phyloP scores from a whole-genome alignment of 2,797 vertebrate genomes.

The Clarias platycephalus region DNA sequence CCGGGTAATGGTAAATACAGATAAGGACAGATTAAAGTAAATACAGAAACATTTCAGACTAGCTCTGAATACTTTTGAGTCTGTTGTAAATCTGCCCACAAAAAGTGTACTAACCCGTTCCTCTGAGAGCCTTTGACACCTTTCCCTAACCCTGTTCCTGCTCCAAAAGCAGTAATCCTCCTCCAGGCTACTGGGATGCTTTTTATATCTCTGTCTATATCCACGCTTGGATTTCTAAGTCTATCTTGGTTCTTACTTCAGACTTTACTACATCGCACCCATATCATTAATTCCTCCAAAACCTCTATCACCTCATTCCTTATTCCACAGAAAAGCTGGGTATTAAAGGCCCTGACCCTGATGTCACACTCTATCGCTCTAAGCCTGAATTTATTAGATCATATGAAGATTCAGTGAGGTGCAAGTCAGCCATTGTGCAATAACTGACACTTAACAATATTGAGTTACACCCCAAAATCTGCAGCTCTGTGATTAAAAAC shows the following conservation, averaged over 20 bases:
- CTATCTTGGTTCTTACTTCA: background rate
- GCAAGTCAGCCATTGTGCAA: background rate
- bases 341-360: background rate
- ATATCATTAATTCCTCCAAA: background rate
- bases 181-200: background rate
- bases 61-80: background rate
- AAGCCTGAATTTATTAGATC: conserved; percentile 20
- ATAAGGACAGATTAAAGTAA: background rate
- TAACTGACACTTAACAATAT: conserved; percentile 25
- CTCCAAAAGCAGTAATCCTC: conserved; percentile 3
- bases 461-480: conserved; percentile 11
- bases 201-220: background rate
- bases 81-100: background rate
- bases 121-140: background rate
- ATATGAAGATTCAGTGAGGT: background rate
- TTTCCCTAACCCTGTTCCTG: conserved; percentile 5
- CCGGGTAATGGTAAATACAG: background rate
- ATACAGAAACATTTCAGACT: background rate
- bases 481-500: conserved; percentile 1
- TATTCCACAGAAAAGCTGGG: conserved; percentile 32
- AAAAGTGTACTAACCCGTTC: background rate
- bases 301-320: conserved; percentile 1
- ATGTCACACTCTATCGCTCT: background rate
- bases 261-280: background rate
- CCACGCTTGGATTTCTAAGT: background rate